Conservation (phyloP, 2,113 vertebrate species). For the Psophia crepitans region DNA sequence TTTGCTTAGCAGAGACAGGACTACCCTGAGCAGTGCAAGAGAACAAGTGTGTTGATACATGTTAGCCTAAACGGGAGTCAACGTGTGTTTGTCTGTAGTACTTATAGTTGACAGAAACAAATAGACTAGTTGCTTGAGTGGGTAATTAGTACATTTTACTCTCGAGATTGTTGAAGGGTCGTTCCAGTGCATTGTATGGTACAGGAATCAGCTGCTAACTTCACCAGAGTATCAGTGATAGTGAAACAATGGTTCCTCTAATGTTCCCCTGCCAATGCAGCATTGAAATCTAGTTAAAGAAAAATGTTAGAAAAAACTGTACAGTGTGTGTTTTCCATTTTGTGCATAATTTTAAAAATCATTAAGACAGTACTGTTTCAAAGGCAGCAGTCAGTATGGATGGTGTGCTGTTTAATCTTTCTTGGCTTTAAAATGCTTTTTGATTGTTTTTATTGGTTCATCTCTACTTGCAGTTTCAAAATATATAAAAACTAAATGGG, state of each 20-base stretch:
- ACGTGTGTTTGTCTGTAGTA: background rate
- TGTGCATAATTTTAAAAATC: fast-evolving
- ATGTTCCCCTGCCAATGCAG: fast-evolving
- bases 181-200: fast-evolving
- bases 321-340: background rate
- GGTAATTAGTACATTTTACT: background rate
- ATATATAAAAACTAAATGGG: background rate
- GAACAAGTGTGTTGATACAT: background rate
- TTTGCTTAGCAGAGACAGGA: background rate
- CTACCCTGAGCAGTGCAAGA: background rate
- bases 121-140: background rate
- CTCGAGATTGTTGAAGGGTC: background rate
- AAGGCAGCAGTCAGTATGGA: background rate
- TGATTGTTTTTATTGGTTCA: background rate
- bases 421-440: background rate
- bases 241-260: background rate
- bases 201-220: background rate
- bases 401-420: background rate
- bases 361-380: background rate
- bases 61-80: background rate
- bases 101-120: background rate
- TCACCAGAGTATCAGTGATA: background rate
- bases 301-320: background rate
- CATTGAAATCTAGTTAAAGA: background rate
- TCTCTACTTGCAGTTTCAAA: background rate